A percentile compares a stretch with the other conserved stretches of the same genome.
These are phyloP conservation scores for Cyanoramphus novaezelandiae DNA, from an alignment of 2,113 vertebrate genomes.

Conservation along the genomic window DNA sequence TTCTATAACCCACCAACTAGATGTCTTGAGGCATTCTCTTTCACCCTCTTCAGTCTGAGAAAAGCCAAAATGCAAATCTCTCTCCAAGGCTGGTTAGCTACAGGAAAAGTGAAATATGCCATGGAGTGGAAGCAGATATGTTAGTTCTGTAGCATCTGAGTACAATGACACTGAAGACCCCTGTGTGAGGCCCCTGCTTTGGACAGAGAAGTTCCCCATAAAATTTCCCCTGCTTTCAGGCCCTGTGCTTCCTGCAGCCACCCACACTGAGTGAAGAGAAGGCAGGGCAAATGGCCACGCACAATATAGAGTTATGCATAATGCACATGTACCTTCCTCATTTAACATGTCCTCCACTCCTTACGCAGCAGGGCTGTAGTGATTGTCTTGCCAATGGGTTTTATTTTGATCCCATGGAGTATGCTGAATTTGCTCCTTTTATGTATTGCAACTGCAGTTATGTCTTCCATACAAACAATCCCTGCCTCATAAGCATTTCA, in stretches of 20 bases:
- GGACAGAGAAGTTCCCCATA: neutral
- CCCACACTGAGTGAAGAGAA: neutral
- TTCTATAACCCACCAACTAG: no score
- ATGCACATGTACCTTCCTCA: neutral
- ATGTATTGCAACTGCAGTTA: neutral
- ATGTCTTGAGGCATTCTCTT: neutral
- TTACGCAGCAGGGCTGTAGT: neutral
- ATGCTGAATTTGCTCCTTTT: neutral
- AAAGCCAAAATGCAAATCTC: neutral
- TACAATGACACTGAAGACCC: neutral
- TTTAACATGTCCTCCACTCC: neutral
- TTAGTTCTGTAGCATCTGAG: neutral
- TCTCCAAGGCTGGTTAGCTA: neutral
- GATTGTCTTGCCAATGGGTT: neutral
- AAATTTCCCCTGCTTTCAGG: neutral
- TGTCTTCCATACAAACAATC: neutral
- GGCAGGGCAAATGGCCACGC: neutral
- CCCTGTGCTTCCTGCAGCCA: neutral
- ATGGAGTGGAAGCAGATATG: neutral
- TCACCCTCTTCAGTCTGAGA: neutral
- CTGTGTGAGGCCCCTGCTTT: neutral
- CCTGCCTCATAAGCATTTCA: neutral
- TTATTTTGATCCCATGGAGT: neutral
- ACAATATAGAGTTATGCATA: accelerated
- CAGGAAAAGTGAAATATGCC: neutral